These are phyloP conservation scores for Campoplex capitator DNA, from an alignment of 2,888 invertebrate species.

Conservation along the genomic window DNA sequence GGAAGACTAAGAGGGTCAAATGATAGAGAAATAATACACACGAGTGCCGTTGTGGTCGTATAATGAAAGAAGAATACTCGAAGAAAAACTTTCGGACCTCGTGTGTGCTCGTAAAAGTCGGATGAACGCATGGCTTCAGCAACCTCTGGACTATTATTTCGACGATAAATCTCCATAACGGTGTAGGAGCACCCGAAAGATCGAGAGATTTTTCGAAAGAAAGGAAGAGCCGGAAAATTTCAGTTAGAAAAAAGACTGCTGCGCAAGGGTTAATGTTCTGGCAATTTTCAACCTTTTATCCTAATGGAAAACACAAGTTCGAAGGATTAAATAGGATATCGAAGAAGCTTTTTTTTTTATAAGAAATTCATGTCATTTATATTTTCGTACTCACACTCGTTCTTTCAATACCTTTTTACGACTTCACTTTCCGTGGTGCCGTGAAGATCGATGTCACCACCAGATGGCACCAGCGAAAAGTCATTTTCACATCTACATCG, in stretches of 20 bases:
- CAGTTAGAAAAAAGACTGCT: not conserved
- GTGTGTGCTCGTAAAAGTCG: constrained; percentile 59
- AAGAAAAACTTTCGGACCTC: constrained; percentile 41
- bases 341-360: not conserved
- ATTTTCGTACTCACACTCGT: not conserved
- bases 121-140: constrained; percentile 29
- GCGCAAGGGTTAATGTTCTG: not conserved
- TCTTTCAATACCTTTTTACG: not conserved
- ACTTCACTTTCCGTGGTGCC: not conserved
- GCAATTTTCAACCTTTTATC: constrained; percentile 22
- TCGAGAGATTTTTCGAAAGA: constrained; percentile 13
- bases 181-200: constrained; percentile 33
- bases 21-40: not conserved
- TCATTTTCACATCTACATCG: not conserved
- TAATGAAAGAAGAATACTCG: constrained; percentile 2
- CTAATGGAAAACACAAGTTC: constrained; percentile 60
- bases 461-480: not conserved
- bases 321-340: constrained; percentile 41
- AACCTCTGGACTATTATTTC: constrained; percentile 52
- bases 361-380: not conserved
- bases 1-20: not conserved
- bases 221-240: constrained; percentile 3
- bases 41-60: not conserved
- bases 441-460: not conserved
- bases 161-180: constrained; percentile 65